Evolutionary conservation across 2,797 vertebrate species (phyloP).

Genomic region (Chaenodraco wilsoni): DNA sequence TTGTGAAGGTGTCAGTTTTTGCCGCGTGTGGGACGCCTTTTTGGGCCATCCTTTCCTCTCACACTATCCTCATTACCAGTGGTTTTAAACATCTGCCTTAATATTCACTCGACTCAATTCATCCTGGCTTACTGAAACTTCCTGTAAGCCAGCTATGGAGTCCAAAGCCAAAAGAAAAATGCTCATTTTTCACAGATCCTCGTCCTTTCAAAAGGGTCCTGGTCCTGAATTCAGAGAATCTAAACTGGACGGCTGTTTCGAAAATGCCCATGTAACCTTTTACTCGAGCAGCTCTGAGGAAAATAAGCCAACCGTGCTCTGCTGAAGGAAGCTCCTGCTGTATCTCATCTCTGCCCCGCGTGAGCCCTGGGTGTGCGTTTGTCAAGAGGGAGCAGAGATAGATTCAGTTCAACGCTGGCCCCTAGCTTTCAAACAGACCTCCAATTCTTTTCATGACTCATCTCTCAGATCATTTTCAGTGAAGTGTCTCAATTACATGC

Average conservation of each 20-base stretch:
- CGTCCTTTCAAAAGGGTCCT: slow-evolving; percentile 11
- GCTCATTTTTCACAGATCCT: slow-evolving; percentile 11
- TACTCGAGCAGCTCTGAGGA: slow-evolving; percentile 76
- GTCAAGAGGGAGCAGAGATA: slow-evolving; percentile 70
- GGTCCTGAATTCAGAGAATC: slow-evolving; percentile 26
- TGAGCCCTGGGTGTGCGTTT: slow-evolving; percentile 60
- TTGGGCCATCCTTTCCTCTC: slow-evolving; percentile 13
- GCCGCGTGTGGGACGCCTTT: slow-evolving; percentile 1
- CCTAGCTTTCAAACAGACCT: slow-evolving; percentile 63
- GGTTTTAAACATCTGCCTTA: slow-evolving; percentile 22
- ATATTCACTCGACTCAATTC: slow-evolving; percentile 20
- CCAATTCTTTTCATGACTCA: slow-evolving; percentile 61
- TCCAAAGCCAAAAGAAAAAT: slow-evolving; percentile 18
- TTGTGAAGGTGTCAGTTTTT: slow-evolving; percentile 48
- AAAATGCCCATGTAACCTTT: slow-evolving; percentile 53
- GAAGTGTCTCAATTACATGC: slow-evolving; percentile 62
- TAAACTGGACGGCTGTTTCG: slow-evolving; percentile 54
- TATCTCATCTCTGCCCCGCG: slow-evolving; percentile 72
- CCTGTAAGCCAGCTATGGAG: slow-evolving; percentile 1
- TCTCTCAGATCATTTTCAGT: slow-evolving; percentile 62
- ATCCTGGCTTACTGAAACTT: slow-evolving; percentile 9
- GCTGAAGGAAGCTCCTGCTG: slow-evolving; percentile 71
- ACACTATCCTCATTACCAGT: slow-evolving; percentile 20
- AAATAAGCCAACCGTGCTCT: slow-evolving; percentile 75
- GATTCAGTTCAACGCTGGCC: slow-evolving; percentile 69